Evolutionary conservation across 2,113 vertebrate species (phyloP).

Genomic region (Microtus richardsoni): DNA sequence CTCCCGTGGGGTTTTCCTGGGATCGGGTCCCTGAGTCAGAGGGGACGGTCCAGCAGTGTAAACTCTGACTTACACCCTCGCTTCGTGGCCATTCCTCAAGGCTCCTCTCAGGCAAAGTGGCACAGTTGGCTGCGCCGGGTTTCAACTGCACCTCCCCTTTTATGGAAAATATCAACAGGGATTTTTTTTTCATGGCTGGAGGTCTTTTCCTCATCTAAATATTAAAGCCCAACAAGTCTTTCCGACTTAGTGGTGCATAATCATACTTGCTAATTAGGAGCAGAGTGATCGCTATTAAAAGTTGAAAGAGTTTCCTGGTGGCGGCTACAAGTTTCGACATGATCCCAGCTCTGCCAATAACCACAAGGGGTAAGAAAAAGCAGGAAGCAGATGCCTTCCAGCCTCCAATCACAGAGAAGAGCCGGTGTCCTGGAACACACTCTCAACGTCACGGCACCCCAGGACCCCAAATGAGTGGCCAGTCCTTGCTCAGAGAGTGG

Average conservation of each 20-base stretch:
- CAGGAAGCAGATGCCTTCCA: constrained; percentile 50
- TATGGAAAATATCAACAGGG: constrained; percentile 71
- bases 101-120: constrained; percentile 27
- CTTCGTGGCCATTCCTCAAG: constrained; percentile 13
- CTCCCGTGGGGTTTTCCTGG: background rate
- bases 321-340: constrained; percentile 74
- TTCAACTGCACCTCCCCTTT: constrained; percentile 51
- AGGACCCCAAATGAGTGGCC: background rate
- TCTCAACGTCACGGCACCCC: background rate
- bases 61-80: background rate
- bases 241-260: constrained; percentile 59
- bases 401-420: constrained; percentile 42
- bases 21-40: background rate
- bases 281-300: constrained; percentile 68
- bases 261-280: constrained; percentile 76
- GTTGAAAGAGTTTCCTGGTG: constrained; percentile 77
- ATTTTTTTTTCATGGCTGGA: constrained; percentile 69
- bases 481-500: background rate
- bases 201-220: constrained; percentile 73
- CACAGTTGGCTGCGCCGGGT: background rate
- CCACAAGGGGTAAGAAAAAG: constrained; percentile 62
- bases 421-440: background rate
- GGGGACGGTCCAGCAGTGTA: background rate
- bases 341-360: constrained; percentile 64
- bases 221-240: constrained; percentile 73